These are phyloP conservation scores for Channallabes apus DNA, from an alignment of 2,797 vertebrate species.

Conservation along the genomic window DNA sequence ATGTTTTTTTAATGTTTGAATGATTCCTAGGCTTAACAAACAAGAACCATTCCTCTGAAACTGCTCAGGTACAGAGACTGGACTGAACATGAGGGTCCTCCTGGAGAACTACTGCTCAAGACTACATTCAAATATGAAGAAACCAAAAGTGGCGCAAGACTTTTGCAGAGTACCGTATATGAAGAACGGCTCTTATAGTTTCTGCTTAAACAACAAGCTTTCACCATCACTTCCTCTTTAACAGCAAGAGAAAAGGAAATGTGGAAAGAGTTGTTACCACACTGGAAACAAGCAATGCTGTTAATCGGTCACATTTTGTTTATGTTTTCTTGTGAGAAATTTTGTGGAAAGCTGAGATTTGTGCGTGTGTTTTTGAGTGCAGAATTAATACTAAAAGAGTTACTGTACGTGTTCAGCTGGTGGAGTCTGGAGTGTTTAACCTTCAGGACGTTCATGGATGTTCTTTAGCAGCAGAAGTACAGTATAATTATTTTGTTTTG, in stretches of 20 bases:
- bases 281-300: not conserved
- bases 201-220: conserved; percentile 3
- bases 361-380: not conserved
- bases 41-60: no score
- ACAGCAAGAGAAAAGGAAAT: conserved; percentile 24
- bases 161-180: no score
- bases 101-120: no score
- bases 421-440: not conserved
- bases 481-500: not conserved
- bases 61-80: no score
- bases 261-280: not conserved
- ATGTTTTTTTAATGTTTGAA: no score
- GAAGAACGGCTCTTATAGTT: not conserved
- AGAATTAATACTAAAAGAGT: not conserved
- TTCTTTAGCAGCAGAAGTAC: not conserved
- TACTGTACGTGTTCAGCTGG: not conserved
- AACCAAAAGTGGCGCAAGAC: no score
- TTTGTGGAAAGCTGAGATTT: not conserved
- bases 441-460: not conserved
- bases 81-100: no score
- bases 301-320: not conserved
- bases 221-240: not conserved
- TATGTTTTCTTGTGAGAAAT: not conserved
- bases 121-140: no score
- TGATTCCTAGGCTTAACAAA: no score